Percentiles rank a stretch among this genome's conserved stretches.
phyloP scores from a whole-genome alignment of 2,888 invertebrate species.

The Oscheius sp. region DNA sequence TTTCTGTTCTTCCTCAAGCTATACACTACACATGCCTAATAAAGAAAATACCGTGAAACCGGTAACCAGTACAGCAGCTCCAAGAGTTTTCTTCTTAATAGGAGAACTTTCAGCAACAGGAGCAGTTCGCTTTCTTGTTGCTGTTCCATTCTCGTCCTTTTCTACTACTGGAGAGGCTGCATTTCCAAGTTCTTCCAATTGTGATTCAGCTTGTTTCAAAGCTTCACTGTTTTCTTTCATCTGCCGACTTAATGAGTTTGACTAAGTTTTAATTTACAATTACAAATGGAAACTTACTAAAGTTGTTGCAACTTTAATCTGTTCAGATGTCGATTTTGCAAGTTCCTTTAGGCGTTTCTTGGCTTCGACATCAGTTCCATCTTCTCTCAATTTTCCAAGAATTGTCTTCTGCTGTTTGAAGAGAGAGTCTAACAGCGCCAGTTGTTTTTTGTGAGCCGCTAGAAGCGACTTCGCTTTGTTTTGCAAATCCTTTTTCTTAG shows the following conservation, averaged over 20 bases:
- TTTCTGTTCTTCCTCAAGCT: conserved; percentile 3
- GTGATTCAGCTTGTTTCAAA: not conserved
- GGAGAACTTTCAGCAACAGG: not conserved
- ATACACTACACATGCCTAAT: not conserved
- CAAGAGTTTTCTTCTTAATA: conserved; percentile 2
- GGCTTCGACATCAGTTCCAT: conserved; percentile 1
- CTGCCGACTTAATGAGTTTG: not conserved
- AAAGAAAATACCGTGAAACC: conserved; percentile 12
- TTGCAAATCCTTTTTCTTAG: conserved; percentile 32
- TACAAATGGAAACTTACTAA: not conserved
- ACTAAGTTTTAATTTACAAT: not conserved
- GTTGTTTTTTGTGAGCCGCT: conserved; percentile 84
- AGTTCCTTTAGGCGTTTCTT: conserved; percentile 20
- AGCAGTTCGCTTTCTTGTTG: conserved; percentile 3
- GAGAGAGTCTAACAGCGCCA: conserved; percentile 86
- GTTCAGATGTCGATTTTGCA: not conserved
- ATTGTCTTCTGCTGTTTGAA: conserved; percentile 83
- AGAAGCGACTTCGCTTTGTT: conserved; percentile 26
- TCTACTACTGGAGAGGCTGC: not conserved
- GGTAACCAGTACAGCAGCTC: conserved; percentile 3
- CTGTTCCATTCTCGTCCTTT: not conserved
- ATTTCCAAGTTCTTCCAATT: not conserved
- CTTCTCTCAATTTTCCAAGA: conserved; percentile 29
- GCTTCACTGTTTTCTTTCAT: conserved; percentile 1
- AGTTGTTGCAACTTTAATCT: conserved; percentile 2